phyloP scores from a whole-genome alignment of 1,140 invertebrate species.

The Euura lappo region DNA sequence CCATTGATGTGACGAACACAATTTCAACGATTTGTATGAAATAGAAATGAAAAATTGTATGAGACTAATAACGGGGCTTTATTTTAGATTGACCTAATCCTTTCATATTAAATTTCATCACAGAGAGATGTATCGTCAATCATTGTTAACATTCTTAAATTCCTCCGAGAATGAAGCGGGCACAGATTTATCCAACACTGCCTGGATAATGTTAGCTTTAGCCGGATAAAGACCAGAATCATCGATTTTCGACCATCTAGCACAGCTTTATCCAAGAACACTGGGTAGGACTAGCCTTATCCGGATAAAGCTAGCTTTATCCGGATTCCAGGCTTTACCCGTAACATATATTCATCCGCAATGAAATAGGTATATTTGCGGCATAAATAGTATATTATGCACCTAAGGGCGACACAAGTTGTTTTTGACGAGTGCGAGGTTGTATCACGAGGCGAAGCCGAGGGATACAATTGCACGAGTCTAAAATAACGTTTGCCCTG shows the following conservation, averaged over 20 bases:
- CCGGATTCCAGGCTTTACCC: neutral
- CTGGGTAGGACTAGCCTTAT: neutral
- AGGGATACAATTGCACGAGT: too few species aligned
- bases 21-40: too few species aligned
- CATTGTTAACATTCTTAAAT: neutral
- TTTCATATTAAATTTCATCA: too few species aligned
- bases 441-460: too few species aligned
- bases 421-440: too few species aligned
- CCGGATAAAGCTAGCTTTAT: neutral
- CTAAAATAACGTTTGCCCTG: too few species aligned
- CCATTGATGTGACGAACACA: neutral
- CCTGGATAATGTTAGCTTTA: neutral
- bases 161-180: neutral
- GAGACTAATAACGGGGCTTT: too few species aligned
- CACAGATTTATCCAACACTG: neutral
- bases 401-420: too few species aligned
- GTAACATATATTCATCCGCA: neutral
- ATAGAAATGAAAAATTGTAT: too few species aligned
- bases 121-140: neutral
- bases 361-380: too few species aligned
- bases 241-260: neutral
- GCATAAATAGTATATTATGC: too few species aligned
- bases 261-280: neutral
- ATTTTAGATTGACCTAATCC: too few species aligned
- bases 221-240: neutral